These are phyloP conservation scores for Microchirus variegatus DNA, from an alignment of 2,797 vertebrate genomes.

Conservation along the genomic window DNA sequence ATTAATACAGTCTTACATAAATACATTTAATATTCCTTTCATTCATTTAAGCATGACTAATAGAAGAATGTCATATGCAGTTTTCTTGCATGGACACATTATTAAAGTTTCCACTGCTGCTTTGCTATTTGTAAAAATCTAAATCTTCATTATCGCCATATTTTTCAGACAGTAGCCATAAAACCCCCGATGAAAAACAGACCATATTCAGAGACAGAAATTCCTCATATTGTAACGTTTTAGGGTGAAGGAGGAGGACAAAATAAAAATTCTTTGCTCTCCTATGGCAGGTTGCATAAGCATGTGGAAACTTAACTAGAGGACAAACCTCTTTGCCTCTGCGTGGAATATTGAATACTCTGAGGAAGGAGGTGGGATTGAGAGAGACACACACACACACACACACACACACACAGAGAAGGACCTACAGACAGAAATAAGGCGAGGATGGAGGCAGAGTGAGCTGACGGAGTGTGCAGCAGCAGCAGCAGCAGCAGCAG, in stretches of 20 bases:
- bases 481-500: no score
- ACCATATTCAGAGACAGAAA: constrained; percentile 58
- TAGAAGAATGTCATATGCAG: background rate
- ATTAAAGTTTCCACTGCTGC: constrained; percentile 1
- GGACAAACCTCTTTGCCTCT: constrained; percentile 74
- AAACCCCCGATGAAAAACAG: constrained; percentile 52
- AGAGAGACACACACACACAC: no score
- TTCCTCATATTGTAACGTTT: constrained; percentile 57
- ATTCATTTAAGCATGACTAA: constrained; percentile 7
- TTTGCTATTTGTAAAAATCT: constrained; percentile 17
- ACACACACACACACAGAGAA: no score
- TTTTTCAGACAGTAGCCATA: constrained; percentile 27
- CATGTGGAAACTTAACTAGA: constrained; percentile 80
- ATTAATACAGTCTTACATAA: no score
- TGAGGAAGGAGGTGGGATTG: constrained; percentile 62
- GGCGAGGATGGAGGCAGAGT: constrained; percentile 62
- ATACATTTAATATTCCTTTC: background rate
- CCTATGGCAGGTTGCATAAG: constrained; percentile 77
- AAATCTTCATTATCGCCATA: background rate
- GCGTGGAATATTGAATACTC: constrained; percentile 68
- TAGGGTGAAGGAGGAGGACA: constrained; percentile 14
- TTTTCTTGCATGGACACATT: constrained; percentile 14
- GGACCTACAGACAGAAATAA: constrained; percentile 44
- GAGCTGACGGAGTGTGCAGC: constrained; percentile 51
- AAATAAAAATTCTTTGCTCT: constrained; percentile 55